Base-by-base conservation (phyloP, 2,797 vertebrate species). In the Lagocephalus sceleratus region DNA sequence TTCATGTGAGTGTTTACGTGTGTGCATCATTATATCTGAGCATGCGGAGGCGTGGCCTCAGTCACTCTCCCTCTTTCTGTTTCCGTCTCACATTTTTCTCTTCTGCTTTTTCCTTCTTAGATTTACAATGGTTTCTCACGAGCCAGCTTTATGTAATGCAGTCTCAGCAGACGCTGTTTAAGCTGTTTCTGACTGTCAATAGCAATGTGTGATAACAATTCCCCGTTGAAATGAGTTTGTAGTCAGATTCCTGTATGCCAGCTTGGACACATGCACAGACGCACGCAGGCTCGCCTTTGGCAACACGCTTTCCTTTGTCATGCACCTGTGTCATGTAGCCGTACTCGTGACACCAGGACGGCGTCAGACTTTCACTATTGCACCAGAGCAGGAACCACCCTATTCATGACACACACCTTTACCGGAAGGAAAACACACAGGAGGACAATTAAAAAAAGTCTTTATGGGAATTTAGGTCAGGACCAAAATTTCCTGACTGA, bases 331-430 rank as follows among this genome's bases (percentile, higher is more conserved):
- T n/a, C n/a, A n/a, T n/a, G n/a, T n/a, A n/a, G 73, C 65, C 15
- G n/a, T 2, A 41, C 0, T 20, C 10, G 48, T 57, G 0, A 29
- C 38, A 56, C 20, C 56, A 2, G 1, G 11, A 22, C 50, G 39
- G 26, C 19, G 26, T 65, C 54, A 73, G 49, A 72, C 84, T 88
- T 85, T 85, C 78, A 79, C 78, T 82, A 11, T 59, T 50, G 54
- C 53, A 2, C 20, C 3, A 5, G 21, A 22, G 56, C 39, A 71
- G 74, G 47, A 73, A 76, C 70, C 23, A 11, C 57, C 19, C 66
- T 48, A 20, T 35, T 35, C 32, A 35, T 35, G 32, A 35, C 20
- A 5, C 1, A 35, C 53, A 63, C 47, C 47, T 44, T 81, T 78
- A 79, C 73, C 54, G 57, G 81, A 82, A 83, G 70, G 71, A 66